Conservation (phyloP, 2,797 vertebrate species). For the Pipistrellus kuhlii region DNA sequence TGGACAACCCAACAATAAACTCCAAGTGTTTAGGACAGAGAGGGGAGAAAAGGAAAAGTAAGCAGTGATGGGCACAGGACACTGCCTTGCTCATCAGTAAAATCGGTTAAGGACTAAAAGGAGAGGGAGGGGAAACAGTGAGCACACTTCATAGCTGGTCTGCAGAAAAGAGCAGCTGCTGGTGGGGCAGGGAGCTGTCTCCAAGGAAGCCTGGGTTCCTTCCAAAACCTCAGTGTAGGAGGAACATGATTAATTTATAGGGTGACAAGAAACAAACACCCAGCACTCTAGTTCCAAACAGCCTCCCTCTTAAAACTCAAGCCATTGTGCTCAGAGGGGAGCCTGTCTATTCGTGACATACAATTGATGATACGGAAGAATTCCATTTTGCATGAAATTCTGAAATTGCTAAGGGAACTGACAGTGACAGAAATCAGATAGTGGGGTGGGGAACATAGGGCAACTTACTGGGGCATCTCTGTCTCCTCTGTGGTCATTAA, state of each 20-base stretch:
- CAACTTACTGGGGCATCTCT: not conserved
- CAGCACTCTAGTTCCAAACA: conserved; percentile 8
- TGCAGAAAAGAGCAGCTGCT: conserved; percentile 30
- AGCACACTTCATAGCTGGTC: not conserved
- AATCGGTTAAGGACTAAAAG: not conserved
- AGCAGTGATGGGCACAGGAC: not conserved
- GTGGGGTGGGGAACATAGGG: no score
- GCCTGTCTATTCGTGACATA: not conserved
- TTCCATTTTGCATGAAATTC: not conserved
- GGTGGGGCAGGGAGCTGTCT: not conserved
- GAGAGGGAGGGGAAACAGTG: not conserved
- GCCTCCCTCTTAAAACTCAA: not conserved
- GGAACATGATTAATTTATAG: conserved; percentile 26
- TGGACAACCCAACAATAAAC: conserved; percentile 14
- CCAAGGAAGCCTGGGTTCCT: conserved; percentile 33
- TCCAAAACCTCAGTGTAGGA: conserved; percentile 23
- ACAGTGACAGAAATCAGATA: not conserved
- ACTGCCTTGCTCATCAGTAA: not conserved
- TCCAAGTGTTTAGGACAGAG: not conserved
- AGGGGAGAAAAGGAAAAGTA: not conserved
- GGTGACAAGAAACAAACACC: conserved; percentile 51
- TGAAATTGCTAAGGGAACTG: not conserved
- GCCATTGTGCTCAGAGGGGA: not conserved
- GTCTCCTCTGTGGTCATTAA: not conserved
- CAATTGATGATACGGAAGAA: not conserved